Conservation (phyloP, 2,888 invertebrate genomes). For the Miltochrista miniata region DNA sequence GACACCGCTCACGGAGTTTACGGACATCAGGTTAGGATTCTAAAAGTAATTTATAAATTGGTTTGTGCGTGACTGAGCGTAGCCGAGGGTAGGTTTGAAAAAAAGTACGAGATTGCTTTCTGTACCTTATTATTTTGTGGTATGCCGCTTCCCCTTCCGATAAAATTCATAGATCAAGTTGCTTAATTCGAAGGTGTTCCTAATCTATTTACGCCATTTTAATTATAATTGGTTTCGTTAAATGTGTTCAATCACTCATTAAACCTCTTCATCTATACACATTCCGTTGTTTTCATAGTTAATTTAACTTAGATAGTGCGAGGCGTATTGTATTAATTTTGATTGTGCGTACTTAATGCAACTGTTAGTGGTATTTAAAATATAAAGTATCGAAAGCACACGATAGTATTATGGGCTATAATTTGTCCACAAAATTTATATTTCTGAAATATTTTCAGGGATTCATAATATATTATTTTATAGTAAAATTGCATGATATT, state of each 20-base stretch:
- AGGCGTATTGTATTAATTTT: constrained; percentile 17
- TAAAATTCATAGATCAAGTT: too few relatives aligned
- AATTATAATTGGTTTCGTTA: neutral
- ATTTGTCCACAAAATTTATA: constrained; percentile 5
- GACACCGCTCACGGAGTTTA: too few relatives aligned
- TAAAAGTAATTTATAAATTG: too few relatives aligned
- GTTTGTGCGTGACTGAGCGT: too few relatives aligned
- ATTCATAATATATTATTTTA: constrained; percentile 21
- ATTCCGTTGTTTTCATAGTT: constrained; percentile 41
- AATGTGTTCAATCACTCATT: constrained; percentile 23
- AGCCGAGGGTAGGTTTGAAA: too few relatives aligned
- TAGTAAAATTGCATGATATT: constrained; percentile 33
- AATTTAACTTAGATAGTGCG: constrained; percentile 32
- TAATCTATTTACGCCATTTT: too few relatives aligned
- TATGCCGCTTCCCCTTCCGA: too few relatives aligned
- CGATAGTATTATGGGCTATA: constrained; percentile 17
- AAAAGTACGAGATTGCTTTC: too few relatives aligned
- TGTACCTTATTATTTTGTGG: too few relatives aligned
- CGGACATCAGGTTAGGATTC: too few relatives aligned
- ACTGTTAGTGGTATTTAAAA: constrained; percentile 22
- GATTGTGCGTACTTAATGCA: constrained; percentile 39
- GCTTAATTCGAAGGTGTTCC: too few relatives aligned
- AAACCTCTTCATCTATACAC: constrained; percentile 32
- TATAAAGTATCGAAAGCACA: constrained; percentile 24
- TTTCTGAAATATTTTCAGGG: constrained; percentile 19